These are phyloP conservation scores for Ceratoteleas bidentatus DNA, from an alignment of 1,140 invertebrate species.

Conservation along the genomic window DNA sequence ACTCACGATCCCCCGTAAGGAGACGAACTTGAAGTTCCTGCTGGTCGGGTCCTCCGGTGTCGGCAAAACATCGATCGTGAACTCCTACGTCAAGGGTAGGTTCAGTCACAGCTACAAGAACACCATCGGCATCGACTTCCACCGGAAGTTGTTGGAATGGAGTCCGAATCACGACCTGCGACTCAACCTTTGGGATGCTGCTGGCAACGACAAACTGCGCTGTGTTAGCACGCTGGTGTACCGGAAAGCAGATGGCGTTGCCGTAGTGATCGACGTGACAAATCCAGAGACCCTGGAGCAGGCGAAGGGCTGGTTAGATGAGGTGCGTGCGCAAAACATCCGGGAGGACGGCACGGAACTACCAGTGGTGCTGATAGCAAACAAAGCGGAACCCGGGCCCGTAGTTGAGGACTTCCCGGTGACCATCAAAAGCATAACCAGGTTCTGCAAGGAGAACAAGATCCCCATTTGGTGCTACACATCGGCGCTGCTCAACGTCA, in stretches of 20 bases:
- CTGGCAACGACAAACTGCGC: constrained; percentile 43
- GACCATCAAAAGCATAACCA: constrained; percentile 3
- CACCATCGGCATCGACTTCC: constrained; percentile 45
- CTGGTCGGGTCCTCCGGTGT: constrained; percentile 30
- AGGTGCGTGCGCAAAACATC: constrained; percentile 12
- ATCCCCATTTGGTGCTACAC: constrained; percentile 38
- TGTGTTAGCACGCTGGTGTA: constrained; percentile 35
- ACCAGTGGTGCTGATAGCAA: constrained; percentile 47
- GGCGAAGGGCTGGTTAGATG: constrained; percentile 34
- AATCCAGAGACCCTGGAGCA: constrained; percentile 14
- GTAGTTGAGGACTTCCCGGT: background rate
- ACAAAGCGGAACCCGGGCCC: constrained; percentile 24
- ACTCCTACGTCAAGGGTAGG: constrained; percentile 17
- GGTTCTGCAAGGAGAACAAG: constrained; percentile 32
- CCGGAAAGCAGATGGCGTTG: constrained; percentile 19
- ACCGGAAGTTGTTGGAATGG: constrained; percentile 9
- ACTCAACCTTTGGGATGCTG: constrained; percentile 46
- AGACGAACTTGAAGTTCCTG: constrained; percentile 28
- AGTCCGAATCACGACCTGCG: constrained; percentile 5
- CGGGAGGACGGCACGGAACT: constrained; percentile 16
- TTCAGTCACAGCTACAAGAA: background rate
- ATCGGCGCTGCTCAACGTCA: constrained; percentile 25
- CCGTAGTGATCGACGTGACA: constrained; percentile 42
- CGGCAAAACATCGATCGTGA: constrained; percentile 44
- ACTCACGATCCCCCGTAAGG: background rate